Evolutionary conservation across 1,140 invertebrate genomes (phyloP).

Genomic region (Anoplolepis gracilipes): DNA sequence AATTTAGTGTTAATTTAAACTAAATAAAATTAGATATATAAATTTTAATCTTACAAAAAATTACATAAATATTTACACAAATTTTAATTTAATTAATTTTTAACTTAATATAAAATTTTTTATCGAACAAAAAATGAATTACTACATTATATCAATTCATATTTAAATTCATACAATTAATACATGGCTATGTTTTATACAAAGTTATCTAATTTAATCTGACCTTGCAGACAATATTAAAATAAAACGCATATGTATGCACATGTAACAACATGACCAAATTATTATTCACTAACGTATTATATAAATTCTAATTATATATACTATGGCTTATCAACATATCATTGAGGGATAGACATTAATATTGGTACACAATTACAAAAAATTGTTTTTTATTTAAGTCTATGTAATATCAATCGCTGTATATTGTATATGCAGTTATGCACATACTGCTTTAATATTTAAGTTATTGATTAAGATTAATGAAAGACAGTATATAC

Average conservation of each 20-base stretch:
- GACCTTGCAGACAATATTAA: conserved; percentile 50
- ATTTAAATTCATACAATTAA: conserved; percentile 13
- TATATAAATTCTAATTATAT: not conserved
- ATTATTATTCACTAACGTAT: conserved; percentile 14
- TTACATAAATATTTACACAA: too few relatives aligned
- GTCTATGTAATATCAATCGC: not conserved
- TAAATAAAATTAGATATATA: not conserved
- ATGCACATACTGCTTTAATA: not conserved
- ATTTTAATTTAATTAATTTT: not conserved
- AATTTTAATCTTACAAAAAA: conserved; percentile 15
- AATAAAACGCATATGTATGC: not conserved
- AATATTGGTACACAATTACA: not conserved
- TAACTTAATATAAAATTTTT: not conserved
- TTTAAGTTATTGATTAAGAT: conserved; percentile 5
- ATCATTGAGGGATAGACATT: conserved; percentile 8
- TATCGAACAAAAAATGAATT: conserved; percentile 4
- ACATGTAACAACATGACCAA: conserved; percentile 45
- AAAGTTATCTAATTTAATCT: conserved; percentile 33
- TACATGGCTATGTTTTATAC: not conserved
- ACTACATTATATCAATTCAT: conserved; percentile 5
- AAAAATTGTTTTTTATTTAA: conserved; percentile 3
- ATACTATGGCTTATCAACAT: not conserved
- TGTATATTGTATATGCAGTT: not conserved
- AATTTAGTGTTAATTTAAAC: not conserved
- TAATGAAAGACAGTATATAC: not conserved